phyloP scores from a whole-genome alignment of 2,888 invertebrate genomes.

The Cosmia trapezina region DNA sequence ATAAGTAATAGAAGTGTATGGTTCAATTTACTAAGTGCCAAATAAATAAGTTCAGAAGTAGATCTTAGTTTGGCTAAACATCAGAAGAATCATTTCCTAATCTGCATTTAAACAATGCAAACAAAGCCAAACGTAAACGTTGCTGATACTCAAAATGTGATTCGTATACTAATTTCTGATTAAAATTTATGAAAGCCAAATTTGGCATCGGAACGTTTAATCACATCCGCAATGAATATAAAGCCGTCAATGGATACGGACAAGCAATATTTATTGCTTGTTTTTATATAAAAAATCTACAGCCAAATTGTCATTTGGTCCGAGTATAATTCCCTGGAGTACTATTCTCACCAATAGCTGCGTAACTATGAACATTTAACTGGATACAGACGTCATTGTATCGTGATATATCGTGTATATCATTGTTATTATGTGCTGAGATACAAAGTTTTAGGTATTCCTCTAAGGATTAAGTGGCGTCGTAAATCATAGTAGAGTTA shows the following conservation, averaged over 20 bases:
- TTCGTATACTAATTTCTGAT: constrained; percentile 66
- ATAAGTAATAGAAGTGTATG: neutral
- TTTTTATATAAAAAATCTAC: constrained; percentile 69
- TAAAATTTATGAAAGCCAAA: constrained; percentile 68
- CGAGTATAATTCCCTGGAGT: constrained; percentile 72
- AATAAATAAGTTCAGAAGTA: neutral
- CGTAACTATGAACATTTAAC: constrained; percentile 67
- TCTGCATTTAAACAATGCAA: constrained; percentile 6
- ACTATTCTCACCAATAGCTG: constrained; percentile 65
- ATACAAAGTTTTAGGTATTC: constrained; percentile 67
- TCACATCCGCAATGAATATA: constrained; percentile 68
- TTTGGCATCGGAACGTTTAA: constrained; percentile 65
- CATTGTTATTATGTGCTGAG: constrained; percentile 61
- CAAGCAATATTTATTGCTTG: constrained; percentile 69
- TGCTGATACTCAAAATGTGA: constrained; percentile 65
- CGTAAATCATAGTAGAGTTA: constrained; percentile 50
- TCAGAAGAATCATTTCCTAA: neutral
- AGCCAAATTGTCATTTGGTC: constrained; percentile 65
- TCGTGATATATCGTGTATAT: constrained; percentile 45
- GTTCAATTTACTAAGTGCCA: neutral
- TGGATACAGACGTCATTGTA: constrained; percentile 62
- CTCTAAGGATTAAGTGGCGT: constrained; percentile 58
- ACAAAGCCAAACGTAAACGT: constrained; percentile 42
- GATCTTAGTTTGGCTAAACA: neutral
- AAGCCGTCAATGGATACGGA: constrained; percentile 61